Base-by-base conservation (phyloP, 2,888 invertebrate genomes). In the Drosophila anomelani region DNA sequence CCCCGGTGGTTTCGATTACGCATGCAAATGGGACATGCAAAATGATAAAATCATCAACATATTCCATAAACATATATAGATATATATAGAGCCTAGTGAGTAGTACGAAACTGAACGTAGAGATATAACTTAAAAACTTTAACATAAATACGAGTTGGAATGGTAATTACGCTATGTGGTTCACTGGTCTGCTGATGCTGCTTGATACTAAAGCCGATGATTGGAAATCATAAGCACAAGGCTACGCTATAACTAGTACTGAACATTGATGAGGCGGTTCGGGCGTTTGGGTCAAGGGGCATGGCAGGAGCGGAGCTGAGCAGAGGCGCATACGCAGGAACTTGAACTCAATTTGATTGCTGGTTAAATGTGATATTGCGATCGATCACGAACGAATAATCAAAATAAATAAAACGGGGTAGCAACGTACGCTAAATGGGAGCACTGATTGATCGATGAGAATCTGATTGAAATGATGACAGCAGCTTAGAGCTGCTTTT, bases 11-110 rank as follows among this genome's bases (percentile, higher is more conserved):
- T 58, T 58, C 13, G 41, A 41, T 61, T 41, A 41, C 69, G 68
- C 83, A 86, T 86, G 88, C 88, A 66, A 69, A 54, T 68, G 69
- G 39, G 32, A 59, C 88, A 88, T 87, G 81, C 81, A 87, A 58
- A 77, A 53, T 64, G 56, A 66, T 49, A 60, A 64, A 60, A 64
- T 63, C 58, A 56, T 61, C 49, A 47, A 79, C 69, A 73, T 67
- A 67, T 46, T 69, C 67, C 56, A 80, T 49, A 68, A 41, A 79
- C 53, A 80, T 51, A 66, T 39, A 69, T 51, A 59, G 46, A 56
- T 43, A 63, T 47, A 63, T 47, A 69, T 58, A 47, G 59, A 70
- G 39, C 46, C 67, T 47, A 54, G 46, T 36, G 13, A 63, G 62
- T 54, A 67, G 39, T 38, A 46, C 15, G 17, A 29, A 59, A 59